Evolutionary conservation across 2,797 vertebrate species (phyloP).

Genomic region (Australoheros facetus): DNA sequence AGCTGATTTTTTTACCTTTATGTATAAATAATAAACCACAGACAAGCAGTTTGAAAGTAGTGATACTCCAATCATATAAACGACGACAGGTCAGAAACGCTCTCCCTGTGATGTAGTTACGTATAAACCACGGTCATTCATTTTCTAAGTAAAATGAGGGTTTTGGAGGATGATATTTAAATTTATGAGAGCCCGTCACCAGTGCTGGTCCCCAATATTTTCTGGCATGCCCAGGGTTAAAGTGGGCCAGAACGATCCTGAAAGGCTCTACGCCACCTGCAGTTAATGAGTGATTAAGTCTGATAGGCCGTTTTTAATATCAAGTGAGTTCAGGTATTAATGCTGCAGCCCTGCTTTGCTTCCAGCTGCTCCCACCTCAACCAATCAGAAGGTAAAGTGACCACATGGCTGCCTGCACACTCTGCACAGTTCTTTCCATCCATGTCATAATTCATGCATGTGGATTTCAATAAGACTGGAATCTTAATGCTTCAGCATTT

Average conservation of each 20-base stretch:
- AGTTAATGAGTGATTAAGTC: neutral
- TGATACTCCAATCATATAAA: neutral
- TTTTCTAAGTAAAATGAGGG: accelerated
- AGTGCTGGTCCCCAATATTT: neutral
- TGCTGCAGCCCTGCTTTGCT: neutral
- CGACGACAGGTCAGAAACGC: too few relatives aligned
- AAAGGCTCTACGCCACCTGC: neutral
- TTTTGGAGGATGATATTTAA: neutral
- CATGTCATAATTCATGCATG: neutral
- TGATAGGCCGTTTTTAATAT: neutral
- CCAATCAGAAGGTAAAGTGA: neutral
- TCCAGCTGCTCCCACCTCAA: neutral
- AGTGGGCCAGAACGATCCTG: neutral
- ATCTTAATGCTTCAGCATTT: neutral
- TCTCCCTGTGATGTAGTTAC: too few relatives aligned
- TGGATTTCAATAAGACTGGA: neutral
- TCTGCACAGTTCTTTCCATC: neutral
- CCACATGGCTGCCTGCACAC: neutral
- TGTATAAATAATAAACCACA: neutral
- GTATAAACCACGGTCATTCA: accelerated
- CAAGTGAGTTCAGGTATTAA: neutral
- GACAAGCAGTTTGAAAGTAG: neutral
- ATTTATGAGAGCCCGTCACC: accelerated
- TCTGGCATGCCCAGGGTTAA: neutral
- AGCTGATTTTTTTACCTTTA: neutral